Conservation (phyloP, 1,140 invertebrate genomes). For the Brachionus asplanchnoidis region DNA sequence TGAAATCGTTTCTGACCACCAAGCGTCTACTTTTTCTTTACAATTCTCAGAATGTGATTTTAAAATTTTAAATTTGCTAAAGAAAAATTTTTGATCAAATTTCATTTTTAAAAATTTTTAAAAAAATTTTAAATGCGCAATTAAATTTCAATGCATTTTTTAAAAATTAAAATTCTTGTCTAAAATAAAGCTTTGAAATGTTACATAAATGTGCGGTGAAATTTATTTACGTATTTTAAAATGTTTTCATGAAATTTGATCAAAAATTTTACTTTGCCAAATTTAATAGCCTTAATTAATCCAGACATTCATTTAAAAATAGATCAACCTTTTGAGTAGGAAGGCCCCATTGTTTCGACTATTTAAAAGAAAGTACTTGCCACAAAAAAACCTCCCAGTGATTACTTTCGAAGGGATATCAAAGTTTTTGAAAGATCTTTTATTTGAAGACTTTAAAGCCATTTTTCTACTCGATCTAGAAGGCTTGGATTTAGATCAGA, state of each 20-base stretch:
- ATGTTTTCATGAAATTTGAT: too few species aligned
- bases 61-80: too few species aligned
- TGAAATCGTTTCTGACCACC: slow-evolving; percentile 93
- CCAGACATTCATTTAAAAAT: background rate
- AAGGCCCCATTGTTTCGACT: slow-evolving; percentile 35
- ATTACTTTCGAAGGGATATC: background rate
- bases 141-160: too few species aligned
- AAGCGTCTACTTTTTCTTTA: slow-evolving; percentile 70
- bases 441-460: slow-evolving; percentile 18
- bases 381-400: background rate
- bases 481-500: background rate
- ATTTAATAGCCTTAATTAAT: too few species aligned
- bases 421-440: background rate
- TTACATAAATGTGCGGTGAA: too few species aligned
- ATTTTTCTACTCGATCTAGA: background rate
- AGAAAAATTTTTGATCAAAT: too few species aligned
- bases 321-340: background rate
- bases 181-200: too few species aligned
- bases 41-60: slow-evolving; percentile 47
- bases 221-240: too few species aligned
- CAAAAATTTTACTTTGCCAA: too few species aligned
- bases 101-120: too few species aligned
- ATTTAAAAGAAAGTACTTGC: slow-evolving; percentile 41
- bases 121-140: too few species aligned
- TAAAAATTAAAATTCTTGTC: too few species aligned